A percentile compares a stretch with the other conserved stretches of the same genome.
phyloP scores from a whole-genome alignment of 2,888 invertebrate genomes.

The Volucella inanis region DNA sequence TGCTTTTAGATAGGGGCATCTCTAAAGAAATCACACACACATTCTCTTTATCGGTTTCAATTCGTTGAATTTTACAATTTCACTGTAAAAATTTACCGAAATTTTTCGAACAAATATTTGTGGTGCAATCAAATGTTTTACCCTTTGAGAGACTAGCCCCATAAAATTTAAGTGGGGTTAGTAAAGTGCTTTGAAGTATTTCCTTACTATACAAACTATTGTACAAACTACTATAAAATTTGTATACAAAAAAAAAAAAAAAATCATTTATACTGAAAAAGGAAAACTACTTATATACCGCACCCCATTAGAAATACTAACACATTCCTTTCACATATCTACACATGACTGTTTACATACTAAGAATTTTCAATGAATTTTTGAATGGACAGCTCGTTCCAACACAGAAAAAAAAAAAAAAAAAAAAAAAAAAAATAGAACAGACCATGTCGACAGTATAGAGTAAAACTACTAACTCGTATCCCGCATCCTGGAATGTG shows the following conservation, averaged over 20 bases:
- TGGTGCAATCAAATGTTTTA: conserved; percentile 44
- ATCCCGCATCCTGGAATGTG: conserved; percentile 33
- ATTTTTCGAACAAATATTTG: conserved; percentile 45
- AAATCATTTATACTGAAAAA: conserved; percentile 15
- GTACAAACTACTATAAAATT: conserved; percentile 3
- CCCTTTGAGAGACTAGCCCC: conserved; percentile 4
- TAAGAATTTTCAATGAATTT: conserved; percentile 27
- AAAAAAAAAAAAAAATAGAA: background rate
- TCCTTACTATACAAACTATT: conserved; percentile 1
- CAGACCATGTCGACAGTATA: background rate
- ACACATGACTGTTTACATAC: background rate
- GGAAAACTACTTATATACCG: too few species aligned
- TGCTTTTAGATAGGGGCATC: too few species aligned
- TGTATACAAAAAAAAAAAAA: background rate
- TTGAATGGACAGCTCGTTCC: background rate
- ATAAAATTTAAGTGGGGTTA: conserved; percentile 25
- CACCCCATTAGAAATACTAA: conserved; percentile 20
- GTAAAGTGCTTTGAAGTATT: conserved; percentile 51
- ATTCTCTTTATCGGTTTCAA: too few species aligned
- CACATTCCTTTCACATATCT: conserved; percentile 8
- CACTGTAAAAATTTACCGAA: background rate
- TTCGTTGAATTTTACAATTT: background rate
- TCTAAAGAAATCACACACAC: too few species aligned
- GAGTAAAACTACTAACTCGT: conserved; percentile 32
- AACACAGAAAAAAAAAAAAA: background rate